Conservation (phyloP, 2,113 vertebrate genomes). For the Himantopus leucocephalus region DNA sequence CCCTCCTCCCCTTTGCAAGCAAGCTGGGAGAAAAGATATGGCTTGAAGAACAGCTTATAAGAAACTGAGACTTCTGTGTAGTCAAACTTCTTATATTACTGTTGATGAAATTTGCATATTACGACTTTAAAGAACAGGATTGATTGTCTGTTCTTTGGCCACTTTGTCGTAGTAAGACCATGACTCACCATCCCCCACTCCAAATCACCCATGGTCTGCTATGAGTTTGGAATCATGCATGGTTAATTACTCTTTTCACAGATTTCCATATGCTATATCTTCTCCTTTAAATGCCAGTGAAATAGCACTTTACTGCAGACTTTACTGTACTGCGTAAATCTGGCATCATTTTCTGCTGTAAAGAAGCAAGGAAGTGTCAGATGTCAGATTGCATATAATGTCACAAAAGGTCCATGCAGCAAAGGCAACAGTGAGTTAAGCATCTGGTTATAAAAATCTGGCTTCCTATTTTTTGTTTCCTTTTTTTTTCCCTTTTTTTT, state of each 20-base stretch:
- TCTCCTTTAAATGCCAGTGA: not conserved
- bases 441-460: not conserved
- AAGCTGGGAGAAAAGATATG: not conserved
- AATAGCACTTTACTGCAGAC: not conserved
- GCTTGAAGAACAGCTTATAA: not conserved
- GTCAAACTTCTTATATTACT: not conserved
- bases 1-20: not conserved
- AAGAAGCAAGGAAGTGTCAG: not conserved
- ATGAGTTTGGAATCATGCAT: not conserved
- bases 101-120: not conserved
- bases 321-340: not conserved
- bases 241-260: conserved; percentile 1
- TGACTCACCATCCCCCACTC: not conserved
- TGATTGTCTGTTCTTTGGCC: not conserved
- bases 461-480: not conserved
- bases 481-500: not conserved
- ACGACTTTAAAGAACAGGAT: not conserved
- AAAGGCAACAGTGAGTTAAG: not conserved
- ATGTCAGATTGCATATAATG: not conserved
- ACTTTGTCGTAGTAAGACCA: fast-evolving
- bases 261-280: not conserved
- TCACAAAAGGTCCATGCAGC: not conserved
- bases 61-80: not conserved
- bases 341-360: not conserved
- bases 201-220: not conserved